Conservation (phyloP, 2,888 invertebrate genomes). For the Oxystoma pomonae region DNA sequence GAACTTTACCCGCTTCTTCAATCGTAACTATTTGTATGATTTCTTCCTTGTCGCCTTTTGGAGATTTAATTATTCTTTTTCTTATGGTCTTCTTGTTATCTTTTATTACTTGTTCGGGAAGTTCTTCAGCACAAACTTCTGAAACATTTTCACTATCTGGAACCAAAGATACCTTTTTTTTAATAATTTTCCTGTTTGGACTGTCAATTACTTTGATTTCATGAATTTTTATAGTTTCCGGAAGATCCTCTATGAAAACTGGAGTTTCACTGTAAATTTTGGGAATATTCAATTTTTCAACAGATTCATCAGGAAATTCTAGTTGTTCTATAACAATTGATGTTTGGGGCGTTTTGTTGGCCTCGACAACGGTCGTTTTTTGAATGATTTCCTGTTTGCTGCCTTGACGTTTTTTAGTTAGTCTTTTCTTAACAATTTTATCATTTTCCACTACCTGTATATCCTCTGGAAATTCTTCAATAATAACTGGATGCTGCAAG, state of each 20-base stretch:
- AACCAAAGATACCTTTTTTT: conserved; percentile 41
- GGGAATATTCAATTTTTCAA: conserved; percentile 10
- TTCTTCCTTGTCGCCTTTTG: conserved; percentile 44
- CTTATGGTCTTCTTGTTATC: conserved; percentile 37
- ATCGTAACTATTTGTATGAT: conserved; percentile 24
- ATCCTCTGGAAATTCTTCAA: conserved; percentile 37
- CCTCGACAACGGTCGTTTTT: conserved; percentile 38
- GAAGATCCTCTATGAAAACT: conserved; percentile 39
- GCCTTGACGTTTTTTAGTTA: conserved; percentile 37
- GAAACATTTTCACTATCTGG: conserved; percentile 25
- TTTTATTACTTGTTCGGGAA: conserved; percentile 22
- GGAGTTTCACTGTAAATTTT: conserved; percentile 8
- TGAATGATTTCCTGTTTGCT: conserved; percentile 40
- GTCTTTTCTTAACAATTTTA: conserved; percentile 37
- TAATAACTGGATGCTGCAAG: conserved; percentile 22
- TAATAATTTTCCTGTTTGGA: conserved; percentile 26
- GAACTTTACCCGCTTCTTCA: conserved; percentile 39
- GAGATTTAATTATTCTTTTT: conserved; percentile 44
- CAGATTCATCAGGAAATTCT: conserved; percentile 18
- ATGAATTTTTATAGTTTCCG: conserved; percentile 24
- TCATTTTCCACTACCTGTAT: background rate
- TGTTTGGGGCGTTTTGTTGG: conserved; percentile 38
- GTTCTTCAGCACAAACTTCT: conserved; percentile 16
- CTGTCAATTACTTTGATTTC: conserved; percentile 21
- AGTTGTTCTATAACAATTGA: conserved; percentile 31